Percentiles rank a stretch among this genome's conserved stretches.
Conservation (phyloP, 2,113 vertebrate species). For the Zosterops hypoxanthus region DNA sequence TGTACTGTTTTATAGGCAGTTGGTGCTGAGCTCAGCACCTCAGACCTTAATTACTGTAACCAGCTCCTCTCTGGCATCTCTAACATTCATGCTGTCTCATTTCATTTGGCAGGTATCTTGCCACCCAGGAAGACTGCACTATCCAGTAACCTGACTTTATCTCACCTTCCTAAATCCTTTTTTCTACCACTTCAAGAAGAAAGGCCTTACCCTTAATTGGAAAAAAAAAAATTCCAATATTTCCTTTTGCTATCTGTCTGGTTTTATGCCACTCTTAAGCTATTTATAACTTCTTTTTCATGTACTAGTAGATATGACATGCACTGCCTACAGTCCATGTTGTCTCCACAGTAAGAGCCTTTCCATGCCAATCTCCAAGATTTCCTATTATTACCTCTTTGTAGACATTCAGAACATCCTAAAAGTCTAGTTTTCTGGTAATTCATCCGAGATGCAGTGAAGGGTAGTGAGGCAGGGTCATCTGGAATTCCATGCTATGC, state of each 20-base stretch:
- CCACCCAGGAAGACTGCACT: not conserved
- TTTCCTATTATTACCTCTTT: not conserved
- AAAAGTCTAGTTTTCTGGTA: not conserved
- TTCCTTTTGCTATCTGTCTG: not conserved
- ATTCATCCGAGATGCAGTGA: not conserved
- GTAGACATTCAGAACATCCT: not conserved
- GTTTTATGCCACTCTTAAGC: not conserved
- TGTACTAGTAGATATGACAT: not conserved
- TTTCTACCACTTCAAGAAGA: not conserved
- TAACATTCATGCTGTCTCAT: not conserved
- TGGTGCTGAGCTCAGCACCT: constrained; percentile 22
- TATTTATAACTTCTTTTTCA: not conserved
- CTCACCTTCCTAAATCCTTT: not conserved
- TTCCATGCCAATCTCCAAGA: not conserved
- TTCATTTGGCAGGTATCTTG: not conserved
- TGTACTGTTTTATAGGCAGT: not conserved
- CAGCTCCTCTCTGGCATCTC: not conserved
- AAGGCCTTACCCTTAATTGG: not conserved
- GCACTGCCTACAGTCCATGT: not conserved
- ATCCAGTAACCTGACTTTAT: not conserved
- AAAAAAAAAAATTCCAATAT: not conserved
- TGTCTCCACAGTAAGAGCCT: not conserved
- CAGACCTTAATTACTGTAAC: constrained; percentile 8
- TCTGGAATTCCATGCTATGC: not conserved
- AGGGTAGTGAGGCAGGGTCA: not conserved